phyloP scores from a whole-genome alignment of 2,888 invertebrate genomes.

The Halictus ligatus region DNA sequence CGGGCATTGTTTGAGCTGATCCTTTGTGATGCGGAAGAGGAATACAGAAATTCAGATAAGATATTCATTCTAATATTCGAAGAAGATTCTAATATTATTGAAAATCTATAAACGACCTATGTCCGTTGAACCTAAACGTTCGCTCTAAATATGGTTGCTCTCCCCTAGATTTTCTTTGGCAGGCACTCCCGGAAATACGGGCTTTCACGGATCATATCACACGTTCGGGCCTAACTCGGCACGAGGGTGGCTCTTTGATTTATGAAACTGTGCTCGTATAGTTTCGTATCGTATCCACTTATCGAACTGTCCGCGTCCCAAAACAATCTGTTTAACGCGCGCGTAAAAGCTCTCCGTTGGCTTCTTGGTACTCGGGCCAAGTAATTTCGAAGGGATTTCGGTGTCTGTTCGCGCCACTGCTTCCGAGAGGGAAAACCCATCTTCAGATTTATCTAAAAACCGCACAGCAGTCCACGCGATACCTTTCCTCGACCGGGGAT shows the following conservation, averaged over 20 bases:
- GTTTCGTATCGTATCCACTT: conserved; percentile 73
- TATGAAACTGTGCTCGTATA: conserved; percentile 49
- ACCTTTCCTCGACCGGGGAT: not conserved
- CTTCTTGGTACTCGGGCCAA: conserved; percentile 32
- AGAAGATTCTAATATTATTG: too few species aligned
- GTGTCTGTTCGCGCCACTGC: conserved; percentile 33
- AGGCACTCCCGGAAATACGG: conserved; percentile 20
- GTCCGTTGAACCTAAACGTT: not conserved
- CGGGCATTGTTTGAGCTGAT: too few species aligned
- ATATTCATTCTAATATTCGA: too few species aligned
- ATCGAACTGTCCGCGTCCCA: conserved; percentile 69
- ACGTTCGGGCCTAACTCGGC: conserved; percentile 20
- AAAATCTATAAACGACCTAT: too few species aligned
- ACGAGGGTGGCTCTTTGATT: conserved; percentile 45
- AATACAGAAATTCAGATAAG: too few species aligned
- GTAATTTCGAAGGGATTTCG: conserved; percentile 62
- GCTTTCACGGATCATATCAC: conserved; percentile 46
- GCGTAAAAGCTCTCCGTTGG: conserved; percentile 36
- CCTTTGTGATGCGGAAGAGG: too few species aligned
- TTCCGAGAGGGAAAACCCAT: conserved; percentile 17
- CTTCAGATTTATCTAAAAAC: not conserved
- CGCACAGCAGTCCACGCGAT: not conserved
- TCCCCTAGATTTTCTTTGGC: not conserved
- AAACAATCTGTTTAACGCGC: conserved; percentile 66
- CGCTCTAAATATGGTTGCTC: not conserved